Conservation (phyloP, 2,113 vertebrate genomes). For the Macquaria australasica region DNA sequence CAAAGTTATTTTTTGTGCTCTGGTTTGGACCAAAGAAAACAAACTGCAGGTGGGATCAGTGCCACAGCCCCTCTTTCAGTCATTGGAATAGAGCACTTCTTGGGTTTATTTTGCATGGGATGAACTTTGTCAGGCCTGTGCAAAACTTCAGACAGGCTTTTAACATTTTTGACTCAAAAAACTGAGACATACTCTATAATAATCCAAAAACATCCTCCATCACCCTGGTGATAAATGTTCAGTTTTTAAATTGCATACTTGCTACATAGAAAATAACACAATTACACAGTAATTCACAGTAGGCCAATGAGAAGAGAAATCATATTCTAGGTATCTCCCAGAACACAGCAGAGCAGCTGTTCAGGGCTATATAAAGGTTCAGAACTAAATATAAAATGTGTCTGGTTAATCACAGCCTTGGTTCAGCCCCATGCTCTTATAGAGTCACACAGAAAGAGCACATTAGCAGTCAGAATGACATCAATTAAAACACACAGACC, state of each 20-base stretch:
- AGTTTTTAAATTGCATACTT: not conserved
- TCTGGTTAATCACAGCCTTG: conserved; percentile 5
- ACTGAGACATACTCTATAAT: not conserved
- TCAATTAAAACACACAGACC: not conserved
- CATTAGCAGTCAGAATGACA: not conserved
- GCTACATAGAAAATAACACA: not conserved
- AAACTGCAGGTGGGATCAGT: not conserved
- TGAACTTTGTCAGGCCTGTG: not conserved
- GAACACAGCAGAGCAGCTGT: not conserved
- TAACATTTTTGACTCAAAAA: not conserved
- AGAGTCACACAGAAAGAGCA: conserved; percentile 1
- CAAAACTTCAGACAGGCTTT: not conserved
- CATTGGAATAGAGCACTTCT: too few species aligned
- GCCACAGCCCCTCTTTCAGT: not conserved
- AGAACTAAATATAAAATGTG: conserved; percentile 2
- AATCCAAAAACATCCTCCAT: not conserved
- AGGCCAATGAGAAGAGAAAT: not conserved
- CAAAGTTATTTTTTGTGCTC: not conserved
- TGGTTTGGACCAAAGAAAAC: not conserved
- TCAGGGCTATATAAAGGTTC: not conserved
- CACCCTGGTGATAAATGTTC: not conserved
- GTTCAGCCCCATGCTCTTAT: not conserved
- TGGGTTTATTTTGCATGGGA: not conserved
- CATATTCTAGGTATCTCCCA: not conserved
- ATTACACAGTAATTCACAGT: not conserved